Evolutionary conservation across 2,888 invertebrate species (phyloP), one percentile per base, ranked within the genome.

Genomic region (Apodemia duryi): DNA sequence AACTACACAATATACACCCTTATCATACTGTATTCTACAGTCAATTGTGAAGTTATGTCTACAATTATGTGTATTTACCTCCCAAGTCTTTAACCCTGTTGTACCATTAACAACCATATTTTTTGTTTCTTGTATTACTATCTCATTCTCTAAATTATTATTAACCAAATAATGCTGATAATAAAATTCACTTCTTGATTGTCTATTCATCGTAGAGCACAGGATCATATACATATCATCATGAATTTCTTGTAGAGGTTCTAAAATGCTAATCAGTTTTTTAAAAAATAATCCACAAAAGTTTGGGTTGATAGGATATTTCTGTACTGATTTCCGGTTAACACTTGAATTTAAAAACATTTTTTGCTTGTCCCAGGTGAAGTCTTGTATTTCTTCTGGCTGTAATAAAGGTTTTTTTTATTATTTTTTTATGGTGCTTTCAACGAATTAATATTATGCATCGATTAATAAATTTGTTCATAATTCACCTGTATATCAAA

Each of bases 11-110:
- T 6, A 38, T 38, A 38, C 38, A 38, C 6, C 38, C 38, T 6
- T 6, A 38, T 7, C 7, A 38, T 38, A 3, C 3, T 32, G 3
- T 1, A 38, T 6, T 38, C 7, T 6, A 38, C 38, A 38, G 7
- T 0, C 1, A 38, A 38, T 38, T 38, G 3, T 38, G 7, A 9
- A 38, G 9, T 9, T 38, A 7, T 38, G 9, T 38, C 38, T 6
- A 6, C 9, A 7, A 9, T 38, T 38, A 38, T 7, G 38, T 7
- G 38, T 29, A 61, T 29, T 57, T 85, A 95, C 95, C 93, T 96
- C 95, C 96, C 96, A 97, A 74, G 94, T 95, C 72, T 94, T 94
- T 72, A 97, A 87, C 38, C 97, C 97, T 21, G 97, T 97, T 29
- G 97, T 96, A 41, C 96, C 96, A 81, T 95, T 93, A 0, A 95